phyloP scores from a whole-genome alignment of 2,888 invertebrate species.

The Andricus curvator region DNA sequence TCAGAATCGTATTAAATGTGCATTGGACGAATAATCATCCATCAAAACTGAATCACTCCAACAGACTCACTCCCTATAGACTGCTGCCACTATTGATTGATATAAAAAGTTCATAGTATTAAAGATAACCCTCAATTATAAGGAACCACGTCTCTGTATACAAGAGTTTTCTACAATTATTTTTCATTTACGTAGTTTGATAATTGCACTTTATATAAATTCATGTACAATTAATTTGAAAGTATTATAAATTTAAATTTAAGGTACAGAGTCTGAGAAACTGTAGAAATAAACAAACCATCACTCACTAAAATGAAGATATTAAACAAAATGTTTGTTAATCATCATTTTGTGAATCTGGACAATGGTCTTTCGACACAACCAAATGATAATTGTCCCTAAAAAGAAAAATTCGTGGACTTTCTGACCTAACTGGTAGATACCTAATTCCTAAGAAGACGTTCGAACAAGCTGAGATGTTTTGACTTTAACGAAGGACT shows the following conservation, averaged over 20 bases:
- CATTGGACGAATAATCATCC: conserved; percentile 8
- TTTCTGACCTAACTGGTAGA: neutral
- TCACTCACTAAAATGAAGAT: neutral
- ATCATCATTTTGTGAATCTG: neutral
- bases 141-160: neutral
- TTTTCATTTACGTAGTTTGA: neutral
- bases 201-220: conserved; percentile 9
- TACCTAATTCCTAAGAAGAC: neutral
- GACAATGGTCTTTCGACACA: neutral
- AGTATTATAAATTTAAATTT: conserved; percentile 19
- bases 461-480: neutral
- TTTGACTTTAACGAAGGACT: neutral
- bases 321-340: neutral
- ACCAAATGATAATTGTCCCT: neutral
- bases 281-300: neutral
- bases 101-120: conserved; percentile 34
- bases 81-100: conserved; percentile 15
- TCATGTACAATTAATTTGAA: conserved; percentile 26
- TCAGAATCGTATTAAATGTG: conserved; percentile 23
- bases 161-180: conserved; percentile 8
- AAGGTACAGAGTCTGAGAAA: conserved; percentile 2
- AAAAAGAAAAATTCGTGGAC: neutral
- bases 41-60: conserved; percentile 13
- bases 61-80: conserved; percentile 16
- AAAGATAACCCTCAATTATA: neutral